phyloP scores from a whole-genome alignment of 53 echinoderm and acorn worm species.

The Echinarachnius parma region DNA sequence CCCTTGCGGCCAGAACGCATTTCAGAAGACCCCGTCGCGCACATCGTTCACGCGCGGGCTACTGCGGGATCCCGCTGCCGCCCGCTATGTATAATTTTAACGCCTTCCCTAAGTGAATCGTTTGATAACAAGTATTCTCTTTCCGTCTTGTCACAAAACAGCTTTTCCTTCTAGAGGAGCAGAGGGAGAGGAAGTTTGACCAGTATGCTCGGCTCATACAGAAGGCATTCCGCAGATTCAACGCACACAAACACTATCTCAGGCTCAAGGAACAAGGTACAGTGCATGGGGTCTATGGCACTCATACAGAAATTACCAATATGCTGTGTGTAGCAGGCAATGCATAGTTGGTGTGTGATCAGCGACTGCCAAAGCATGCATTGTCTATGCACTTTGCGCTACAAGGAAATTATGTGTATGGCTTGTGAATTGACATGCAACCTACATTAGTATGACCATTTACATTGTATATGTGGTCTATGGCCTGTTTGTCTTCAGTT shows the following conservation, averaged over 20 bases:
- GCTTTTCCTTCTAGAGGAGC: conserved; percentile 94
- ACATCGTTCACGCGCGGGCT: too few relatives aligned
- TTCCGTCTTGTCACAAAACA: too few relatives aligned
- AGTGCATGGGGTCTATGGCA: background rate
- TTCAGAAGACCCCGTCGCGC: too few relatives aligned
- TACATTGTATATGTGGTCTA: too few relatives aligned
- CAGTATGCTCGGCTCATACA: conserved; percentile 77
- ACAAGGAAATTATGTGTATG: too few relatives aligned
- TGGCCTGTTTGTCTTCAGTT: too few relatives aligned
- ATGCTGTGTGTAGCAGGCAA: background rate
- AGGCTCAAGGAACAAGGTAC: conserved; percentile 94
- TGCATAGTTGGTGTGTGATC: background rate
- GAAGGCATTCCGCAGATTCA: conserved; percentile 90
- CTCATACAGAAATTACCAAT: background rate
- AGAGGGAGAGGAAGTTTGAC: conserved; percentile 97
- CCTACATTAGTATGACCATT: background rate
- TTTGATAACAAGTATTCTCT: too few relatives aligned
- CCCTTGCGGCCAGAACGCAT: too few relatives aligned
- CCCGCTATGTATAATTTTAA: too few relatives aligned
- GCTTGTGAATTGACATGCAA: background rate
- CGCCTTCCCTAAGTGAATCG: too few relatives aligned
- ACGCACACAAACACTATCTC: conserved; percentile 95
- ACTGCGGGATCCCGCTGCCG: too few relatives aligned
- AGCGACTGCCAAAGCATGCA: background rate
- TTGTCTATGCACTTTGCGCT: too few relatives aligned